Evolutionary conservation across 2,797 vertebrate genomes (phyloP), one percentile per base, ranked within the genome.

Genomic region (Helostoma temminkii): DNA sequence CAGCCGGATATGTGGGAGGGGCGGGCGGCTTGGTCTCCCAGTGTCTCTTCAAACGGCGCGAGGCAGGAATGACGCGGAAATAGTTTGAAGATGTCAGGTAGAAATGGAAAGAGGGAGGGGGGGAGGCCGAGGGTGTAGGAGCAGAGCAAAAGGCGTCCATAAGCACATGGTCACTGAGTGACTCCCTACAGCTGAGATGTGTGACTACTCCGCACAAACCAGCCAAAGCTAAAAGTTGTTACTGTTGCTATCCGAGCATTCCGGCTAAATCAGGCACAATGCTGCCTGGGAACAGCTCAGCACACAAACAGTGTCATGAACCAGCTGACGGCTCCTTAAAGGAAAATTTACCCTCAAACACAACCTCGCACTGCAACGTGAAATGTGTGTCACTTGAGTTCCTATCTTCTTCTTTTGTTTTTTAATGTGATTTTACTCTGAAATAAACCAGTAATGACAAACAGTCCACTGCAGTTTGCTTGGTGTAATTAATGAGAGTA

Each of bases 31-130:
- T 81, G 66, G 82, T 89, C 90, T 89, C 90, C 82, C 90, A 71
- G 81, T 81, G 86, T 74, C 83, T 91, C 84, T 90, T 91, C 79
- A 84, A 92, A 91, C 81, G 74, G 87, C 74, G 87, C 87, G 83
- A 91, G 90, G 87, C 89, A 87, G 88, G 89, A 93, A 88, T 93
- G 93, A 94, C 90, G 92, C 93, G 90, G 92, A 94, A 94, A 94
- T 91, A 93, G 91, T 93, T 91, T 88, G 78, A 89, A 91, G 92
- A 93, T 88, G 92, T 91, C 93, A 93, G 93, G 93, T 94, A 91
- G 90, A 92, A 82, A 77, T 71, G 81, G 85, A 80, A 71, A 78
- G 74, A 74, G 77, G 74, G 81, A 62, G 76, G 59, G 50, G 56
- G 59, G 30, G 19, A 37, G 32, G 24, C 41, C 28, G 59, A 62